Evolutionary conservation across 2,797 vertebrate genomes (phyloP).

Genomic region (Notolepis coatsorum): DNA sequence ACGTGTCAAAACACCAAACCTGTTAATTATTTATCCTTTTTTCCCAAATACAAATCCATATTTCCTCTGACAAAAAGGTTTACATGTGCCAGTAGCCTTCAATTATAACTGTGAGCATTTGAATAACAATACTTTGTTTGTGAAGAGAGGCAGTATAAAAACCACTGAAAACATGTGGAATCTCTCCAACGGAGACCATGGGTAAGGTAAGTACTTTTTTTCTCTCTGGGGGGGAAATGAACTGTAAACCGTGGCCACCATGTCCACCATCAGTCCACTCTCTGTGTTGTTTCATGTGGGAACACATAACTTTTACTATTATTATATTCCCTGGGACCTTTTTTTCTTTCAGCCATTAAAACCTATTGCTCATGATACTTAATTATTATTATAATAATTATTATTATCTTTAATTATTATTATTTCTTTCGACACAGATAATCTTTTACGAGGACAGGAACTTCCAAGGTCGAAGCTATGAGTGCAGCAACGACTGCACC

Average conservation of each 20-base stretch:
- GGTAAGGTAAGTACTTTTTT: conserved; percentile 81
- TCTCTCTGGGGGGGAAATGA: conserved; percentile 50
- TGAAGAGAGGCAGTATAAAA: conserved; percentile 81
- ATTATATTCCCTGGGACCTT: not conserved
- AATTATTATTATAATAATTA: too few species aligned
- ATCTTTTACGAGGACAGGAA: conserved; percentile 87
- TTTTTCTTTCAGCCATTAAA: not conserved
- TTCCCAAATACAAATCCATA: conserved; percentile 82
- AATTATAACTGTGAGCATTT: conserved; percentile 80
- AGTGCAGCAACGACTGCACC: conserved; percentile 85
- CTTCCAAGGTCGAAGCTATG: conserved; percentile 85
- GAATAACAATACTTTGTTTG: conserved; percentile 87
- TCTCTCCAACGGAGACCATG: conserved; percentile 85
- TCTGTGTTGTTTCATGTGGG: conserved; percentile 15
- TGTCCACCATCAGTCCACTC: conserved; percentile 2
- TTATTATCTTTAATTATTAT: conserved; percentile 15
- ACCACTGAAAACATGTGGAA: conserved; percentile 83
- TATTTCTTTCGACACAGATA: conserved; percentile 73
- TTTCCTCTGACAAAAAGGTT: conserved; percentile 82
- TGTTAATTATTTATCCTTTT: conserved; percentile 79
- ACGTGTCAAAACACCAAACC: conserved; percentile 80
- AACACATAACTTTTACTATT: not conserved
- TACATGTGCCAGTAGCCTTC: conserved; percentile 81
- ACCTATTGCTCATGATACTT: not conserved
- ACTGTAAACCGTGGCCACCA: conserved; percentile 10